Base-by-base conservation (phyloP, 2,113 vertebrate species). In the Stigmatopora nigra region DNA sequence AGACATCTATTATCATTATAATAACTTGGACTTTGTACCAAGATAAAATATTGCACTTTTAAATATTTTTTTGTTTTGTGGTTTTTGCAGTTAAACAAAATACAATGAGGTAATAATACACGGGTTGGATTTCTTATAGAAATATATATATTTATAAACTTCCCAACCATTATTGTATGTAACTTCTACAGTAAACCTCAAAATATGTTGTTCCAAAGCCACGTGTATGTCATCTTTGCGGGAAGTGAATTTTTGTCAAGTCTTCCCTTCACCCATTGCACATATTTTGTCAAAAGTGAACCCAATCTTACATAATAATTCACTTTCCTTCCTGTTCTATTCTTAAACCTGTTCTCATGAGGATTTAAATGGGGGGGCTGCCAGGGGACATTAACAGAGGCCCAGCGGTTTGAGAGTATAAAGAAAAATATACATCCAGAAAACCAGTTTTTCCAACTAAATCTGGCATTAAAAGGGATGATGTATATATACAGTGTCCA, bases 201-300 rank as follows among this genome's bases (percentile, higher is more conserved):
- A 48, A 48, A 25, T 46, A 25, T 63, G 61, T 63, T 35, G 10
- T 63, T 49, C 14, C 31, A 49, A 49, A 49, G 46, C 46, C 46
- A 49, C 3, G 15, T 36, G 46, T 25, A 63, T 49, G 46, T 63
- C 61, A 19, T 63, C 46, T 49, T 63, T 63, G 61, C 49, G 46
- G 46, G 5, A 48, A n/a, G 46, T 17, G 46, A 36, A 11, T 49
- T 48, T 49, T 63, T 35, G 15, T 49, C 15, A 31, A 63, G 61
- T n/a, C 20, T 31, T 62, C 25, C 60, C 5, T 31, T 19, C 22
- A 45, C 14, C 12, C 22, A 49, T 35, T 49, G 46, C 61, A 45
- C 59, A 45, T 45, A 22, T 45, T 60, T 36, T 58, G 36, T 60
- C 41, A 60, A 60, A 15, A 19, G 41, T 61, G 59, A 38, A 44